Percentiles rank a stretch among this genome's conserved stretches.
Conservation (phyloP, 2,113 vertebrate genomes). For the Lepidothrix coronata region DNA sequence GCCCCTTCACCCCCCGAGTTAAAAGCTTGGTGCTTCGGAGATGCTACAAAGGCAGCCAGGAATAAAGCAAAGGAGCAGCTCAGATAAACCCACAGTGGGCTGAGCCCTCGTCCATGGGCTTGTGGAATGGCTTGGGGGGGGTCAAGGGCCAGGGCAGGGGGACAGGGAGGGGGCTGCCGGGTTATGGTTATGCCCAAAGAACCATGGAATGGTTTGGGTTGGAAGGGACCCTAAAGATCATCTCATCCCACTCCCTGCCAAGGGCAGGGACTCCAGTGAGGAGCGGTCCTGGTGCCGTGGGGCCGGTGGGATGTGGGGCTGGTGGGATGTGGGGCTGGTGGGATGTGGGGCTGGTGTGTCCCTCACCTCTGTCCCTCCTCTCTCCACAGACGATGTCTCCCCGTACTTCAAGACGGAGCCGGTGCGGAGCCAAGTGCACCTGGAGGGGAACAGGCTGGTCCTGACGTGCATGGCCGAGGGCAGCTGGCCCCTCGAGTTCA, state of each 20-base stretch:
- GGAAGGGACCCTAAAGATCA: accelerated
- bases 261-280: not conserved
- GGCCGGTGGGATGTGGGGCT: accelerated
- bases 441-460: conserved; percentile 95
- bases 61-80: conserved; percentile 60
- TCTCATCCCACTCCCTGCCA: not conserved
- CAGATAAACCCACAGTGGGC: conserved; percentile 16
- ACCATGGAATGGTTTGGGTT: accelerated
- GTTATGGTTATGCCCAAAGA: accelerated
- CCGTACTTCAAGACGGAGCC: conserved; percentile 99
- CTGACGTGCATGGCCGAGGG: conserved; percentile 99
- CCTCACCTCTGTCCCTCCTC: not conserved
- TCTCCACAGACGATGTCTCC: conserved; percentile 86
- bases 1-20: conserved; percentile 45
- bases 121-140: not conserved
- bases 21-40: conserved; percentile 41
- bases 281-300: accelerated
- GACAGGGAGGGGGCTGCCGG: not conserved
- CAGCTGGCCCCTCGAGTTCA: conserved; percentile 98
- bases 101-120: not conserved
- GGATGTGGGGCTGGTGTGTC: not conserved
- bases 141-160: not conserved
- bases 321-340: not conserved
- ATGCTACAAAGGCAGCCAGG: conserved; percentile 22
- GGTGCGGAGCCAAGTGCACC: conserved; percentile 89